Evolutionary conservation across 2,888 invertebrate genomes (phyloP), one percentile per base, ranked within the genome.

Genomic region (Rhingia campestris): DNA sequence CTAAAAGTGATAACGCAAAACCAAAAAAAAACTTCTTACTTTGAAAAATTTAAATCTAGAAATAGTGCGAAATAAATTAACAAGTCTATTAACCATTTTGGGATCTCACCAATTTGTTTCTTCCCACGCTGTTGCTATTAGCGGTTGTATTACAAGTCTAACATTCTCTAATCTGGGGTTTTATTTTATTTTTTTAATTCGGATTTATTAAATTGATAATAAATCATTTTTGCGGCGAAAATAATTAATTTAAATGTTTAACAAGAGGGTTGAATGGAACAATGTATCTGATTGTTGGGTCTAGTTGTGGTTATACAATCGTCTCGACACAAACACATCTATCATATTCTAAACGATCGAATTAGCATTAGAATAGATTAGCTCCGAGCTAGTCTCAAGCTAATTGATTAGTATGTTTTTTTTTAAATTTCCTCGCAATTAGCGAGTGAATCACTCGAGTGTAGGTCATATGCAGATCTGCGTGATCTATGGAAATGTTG

Each of bases 21-120:
- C 10, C 2, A 6, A 6, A 12, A 35, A 6, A 10, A 61, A 14
- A 14, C 4, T 9, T n/a, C n/a, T n/a, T n/a, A n/a, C n/a, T n/a
- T n/a, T n/a, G 14, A 32, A 10, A 47, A 49, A 37, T 6, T 4
- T 14, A 35, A 33, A 4, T 6, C 22, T 37, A 39, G 32, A 69
- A 47, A 58, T 58, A 56, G 56, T 56, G 30, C 12, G 67, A 10
- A 58, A 32, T 39, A n/a, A 47, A 14, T 69, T 58, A 47, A 10
- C 56, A 39, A 12, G 37, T 30, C 22, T 22, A 22, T 66, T 54
- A 54, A 54, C 53, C 53, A 33, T 33, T 43, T 10, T 54, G 6
- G 14, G 10, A 12, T 5, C 12, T 43, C n/a, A 43, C 12, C 45
- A 39, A 49, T 58, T 49, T 49, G 49, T 32, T 33, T 4, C 58